phyloP scores from a whole-genome alignment of 2,888 invertebrate genomes.

The Drosophila lacicola region DNA sequence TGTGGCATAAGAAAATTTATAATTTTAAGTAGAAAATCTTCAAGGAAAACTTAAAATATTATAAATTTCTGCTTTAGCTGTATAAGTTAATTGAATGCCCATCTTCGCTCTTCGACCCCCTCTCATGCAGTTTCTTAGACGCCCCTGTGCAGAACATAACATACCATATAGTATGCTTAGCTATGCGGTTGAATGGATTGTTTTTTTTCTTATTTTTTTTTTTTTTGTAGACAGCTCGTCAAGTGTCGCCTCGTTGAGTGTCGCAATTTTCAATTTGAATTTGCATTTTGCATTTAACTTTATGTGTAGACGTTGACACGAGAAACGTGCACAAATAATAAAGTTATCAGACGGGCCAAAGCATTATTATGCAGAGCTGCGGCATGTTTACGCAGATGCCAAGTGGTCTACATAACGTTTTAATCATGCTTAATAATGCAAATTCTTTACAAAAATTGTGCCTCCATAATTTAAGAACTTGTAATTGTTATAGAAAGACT shows the following conservation, averaged over 20 bases:
- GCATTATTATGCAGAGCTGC: constrained; percentile 32
- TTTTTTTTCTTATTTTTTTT: constrained; percentile 22
- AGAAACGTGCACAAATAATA: constrained; percentile 64
- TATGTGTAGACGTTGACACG: constrained; percentile 49
- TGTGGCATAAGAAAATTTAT: no score
- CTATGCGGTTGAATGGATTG: constrained; percentile 32
- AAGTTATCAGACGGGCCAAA: constrained; percentile 47
- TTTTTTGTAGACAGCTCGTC: constrained; percentile 71
- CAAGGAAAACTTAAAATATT: no score
- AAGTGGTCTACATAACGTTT: constrained; percentile 5
- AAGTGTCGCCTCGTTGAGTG: constrained; percentile 59
- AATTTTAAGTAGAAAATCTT: no score
- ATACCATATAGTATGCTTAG: constrained; percentile 14
- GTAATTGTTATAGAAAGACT: not conserved
- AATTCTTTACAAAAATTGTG: not conserved
- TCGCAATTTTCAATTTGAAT: constrained; percentile 69
- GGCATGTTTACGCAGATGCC: constrained; percentile 23
- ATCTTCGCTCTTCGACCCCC: not conserved
- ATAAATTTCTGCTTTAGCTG: not conserved
- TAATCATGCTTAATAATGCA: not conserved
- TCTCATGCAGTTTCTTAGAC: not conserved
- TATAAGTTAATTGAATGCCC: not conserved
- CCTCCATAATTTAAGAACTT: not conserved
- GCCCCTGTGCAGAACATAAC: constrained; percentile 20
- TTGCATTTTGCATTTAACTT: constrained; percentile 68